These are phyloP conservation scores for Lasioglossum albipes DNA, from an alignment of 1,140 invertebrate genomes.

Conservation along the genomic window DNA sequence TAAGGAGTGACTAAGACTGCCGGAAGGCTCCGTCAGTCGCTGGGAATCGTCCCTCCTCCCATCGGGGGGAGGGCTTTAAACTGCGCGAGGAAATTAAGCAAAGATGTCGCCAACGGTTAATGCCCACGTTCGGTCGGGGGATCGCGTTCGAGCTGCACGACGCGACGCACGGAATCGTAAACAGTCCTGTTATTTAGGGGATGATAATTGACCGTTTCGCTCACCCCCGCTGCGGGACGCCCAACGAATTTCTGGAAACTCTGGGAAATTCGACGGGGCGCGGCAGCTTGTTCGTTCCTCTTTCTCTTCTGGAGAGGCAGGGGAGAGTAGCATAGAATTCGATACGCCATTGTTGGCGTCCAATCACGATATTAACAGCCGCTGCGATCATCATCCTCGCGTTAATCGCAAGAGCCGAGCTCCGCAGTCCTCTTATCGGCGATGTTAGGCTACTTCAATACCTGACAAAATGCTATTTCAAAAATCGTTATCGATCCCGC, in stretches of 20 bases:
- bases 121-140: conserved; percentile 50
- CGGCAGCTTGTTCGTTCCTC: conserved; percentile 38
- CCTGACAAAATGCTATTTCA: no score
- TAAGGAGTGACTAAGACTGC: conserved; percentile 66
- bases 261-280: conserved; percentile 55
- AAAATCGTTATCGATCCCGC: background rate
- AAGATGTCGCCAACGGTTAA: conserved; percentile 70
- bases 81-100: conserved; percentile 66
- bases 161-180: conserved; percentile 62
- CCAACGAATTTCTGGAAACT: conserved; percentile 58
- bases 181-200: conserved; percentile 69
- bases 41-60: conserved; percentile 22
- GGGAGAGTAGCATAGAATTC: conserved; percentile 52
- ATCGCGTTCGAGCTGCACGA: conserved; percentile 45
- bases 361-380: conserved; percentile 41
- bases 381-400: conserved; percentile 8
- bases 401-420: conserved; percentile 11
- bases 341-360: conserved; percentile 54
- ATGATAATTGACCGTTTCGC: conserved; percentile 68
- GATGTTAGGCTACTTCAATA: background rate
- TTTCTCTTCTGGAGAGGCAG: background rate
- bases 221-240: conserved; percentile 25
- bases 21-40: conserved; percentile 23
- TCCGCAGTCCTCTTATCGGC: background rate
- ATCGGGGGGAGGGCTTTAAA: conserved; percentile 58